Percentiles rank a stretch among this genome's conserved stretches.
Evolutionary conservation across 92 coral and sea anemone genomes (phyloP).

Genomic region (Bergia puertoricense): DNA sequence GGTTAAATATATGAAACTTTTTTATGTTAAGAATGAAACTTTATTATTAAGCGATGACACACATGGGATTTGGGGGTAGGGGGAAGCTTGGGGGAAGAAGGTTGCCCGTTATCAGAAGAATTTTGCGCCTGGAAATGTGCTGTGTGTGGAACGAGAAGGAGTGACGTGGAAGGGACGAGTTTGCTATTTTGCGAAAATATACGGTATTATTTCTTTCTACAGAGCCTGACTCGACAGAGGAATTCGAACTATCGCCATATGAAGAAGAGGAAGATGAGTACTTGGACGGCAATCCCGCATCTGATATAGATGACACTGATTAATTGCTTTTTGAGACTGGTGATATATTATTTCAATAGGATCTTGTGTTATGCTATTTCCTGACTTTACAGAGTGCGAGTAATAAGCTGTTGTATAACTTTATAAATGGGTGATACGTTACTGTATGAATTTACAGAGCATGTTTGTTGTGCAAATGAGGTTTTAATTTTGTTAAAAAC

Average conservation of each 20-base stretch:
- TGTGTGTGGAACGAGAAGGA: not conserved
- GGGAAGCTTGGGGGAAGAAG: not conserved
- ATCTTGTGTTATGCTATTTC: too few species aligned
- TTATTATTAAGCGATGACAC: too few species aligned
- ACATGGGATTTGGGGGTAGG: not conserved
- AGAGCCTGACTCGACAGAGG: not conserved
- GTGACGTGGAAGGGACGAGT: not conserved
- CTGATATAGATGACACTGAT: not conserved
- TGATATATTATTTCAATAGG: too few species aligned
- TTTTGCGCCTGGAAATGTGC: too few species aligned
- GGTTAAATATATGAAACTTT: too few species aligned
- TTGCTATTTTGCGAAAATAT: not conserved
- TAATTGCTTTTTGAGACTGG: not conserved
- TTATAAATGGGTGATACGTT: too few species aligned
- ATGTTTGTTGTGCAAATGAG: not conserved
- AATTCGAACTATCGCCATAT: not conserved
- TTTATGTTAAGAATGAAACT: too few species aligned
- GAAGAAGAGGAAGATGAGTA: slow-evolving; percentile 8
- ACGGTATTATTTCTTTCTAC: not conserved
- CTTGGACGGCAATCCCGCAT: not conserved
- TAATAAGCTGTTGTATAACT: too few species aligned
- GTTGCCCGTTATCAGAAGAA: too few species aligned
- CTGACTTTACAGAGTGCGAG: too few species aligned
- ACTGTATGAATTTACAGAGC: too few species aligned
- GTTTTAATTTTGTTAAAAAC: not conserved